Conservation (phyloP, 2,888 invertebrate genomes). For the Agrochola litura region DNA sequence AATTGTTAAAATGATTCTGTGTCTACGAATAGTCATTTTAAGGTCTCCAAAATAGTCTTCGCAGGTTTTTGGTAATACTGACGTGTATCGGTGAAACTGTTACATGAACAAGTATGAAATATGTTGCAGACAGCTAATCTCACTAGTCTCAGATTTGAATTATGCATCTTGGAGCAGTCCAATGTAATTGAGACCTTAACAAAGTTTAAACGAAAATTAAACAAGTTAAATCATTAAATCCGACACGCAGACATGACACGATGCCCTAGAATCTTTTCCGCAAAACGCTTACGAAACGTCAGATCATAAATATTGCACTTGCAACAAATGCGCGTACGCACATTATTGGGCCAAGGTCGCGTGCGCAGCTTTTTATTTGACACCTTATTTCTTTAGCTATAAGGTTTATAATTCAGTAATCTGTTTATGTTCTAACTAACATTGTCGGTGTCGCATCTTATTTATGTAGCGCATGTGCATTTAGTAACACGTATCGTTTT, state of each 20-base stretch:
- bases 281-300: slow-evolving; percentile 74
- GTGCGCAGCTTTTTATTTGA: slow-evolving; percentile 34
- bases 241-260: slow-evolving; percentile 63
- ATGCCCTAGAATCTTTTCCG: slow-evolving; percentile 82
- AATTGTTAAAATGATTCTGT: neutral
- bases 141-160: slow-evolving; percentile 5
- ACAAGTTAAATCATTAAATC: slow-evolving; percentile 50
- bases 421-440: slow-evolving; percentile 41
- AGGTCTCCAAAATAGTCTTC: neutral
- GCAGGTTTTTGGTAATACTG: neutral
- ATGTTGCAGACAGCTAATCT: neutral
- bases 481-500: slow-evolving; percentile 65
- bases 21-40: neutral
- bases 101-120: neutral
- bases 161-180: slow-evolving; percentile 3
- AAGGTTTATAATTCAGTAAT: slow-evolving; percentile 61
- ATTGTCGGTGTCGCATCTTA: slow-evolving; percentile 66
- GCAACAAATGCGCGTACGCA: slow-evolving; percentile 77
- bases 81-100: neutral
- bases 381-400: slow-evolving; percentile 50
- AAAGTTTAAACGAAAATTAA: slow-evolving; percentile 42
- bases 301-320: slow-evolving; percentile 76
- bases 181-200: slow-evolving; percentile 29
- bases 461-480: slow-evolving; percentile 65
- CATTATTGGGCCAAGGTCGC: slow-evolving; percentile 84